These are phyloP conservation scores for Tolmerus cingulatus DNA, from an alignment of 2,888 invertebrate genomes.

Conservation along the genomic window DNA sequence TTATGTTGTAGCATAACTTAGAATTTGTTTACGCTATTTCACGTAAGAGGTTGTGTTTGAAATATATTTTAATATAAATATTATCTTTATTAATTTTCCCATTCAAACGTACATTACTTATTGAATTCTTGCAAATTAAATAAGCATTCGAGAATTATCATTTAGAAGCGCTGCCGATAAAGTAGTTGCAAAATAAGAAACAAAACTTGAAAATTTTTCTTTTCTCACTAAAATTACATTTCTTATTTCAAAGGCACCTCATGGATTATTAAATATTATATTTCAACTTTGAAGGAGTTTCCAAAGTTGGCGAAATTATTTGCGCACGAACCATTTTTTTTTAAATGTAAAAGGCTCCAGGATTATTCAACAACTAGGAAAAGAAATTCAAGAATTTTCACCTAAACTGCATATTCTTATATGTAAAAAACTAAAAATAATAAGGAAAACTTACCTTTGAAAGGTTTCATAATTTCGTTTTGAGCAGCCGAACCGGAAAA, in stretches of 20 bases:
- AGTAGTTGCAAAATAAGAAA: not conserved
- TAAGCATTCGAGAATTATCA: no score
- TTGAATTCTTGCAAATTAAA: no score
- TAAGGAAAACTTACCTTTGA: not conserved
- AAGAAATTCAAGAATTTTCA: no score
- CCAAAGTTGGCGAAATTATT: not conserved
- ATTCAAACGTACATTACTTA: no score
- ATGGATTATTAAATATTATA: not conserved
- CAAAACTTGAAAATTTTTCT: not conserved
- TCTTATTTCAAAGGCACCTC: not conserved
- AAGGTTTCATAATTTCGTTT: not conserved
- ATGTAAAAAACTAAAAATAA: not conserved
- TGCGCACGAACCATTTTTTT: not conserved
- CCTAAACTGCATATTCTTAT: not conserved
- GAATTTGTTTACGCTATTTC: no score
- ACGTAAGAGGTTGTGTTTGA: no score
- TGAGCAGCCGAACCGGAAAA: not conserved
- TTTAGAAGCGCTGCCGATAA: no score
- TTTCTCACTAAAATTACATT: not conserved
- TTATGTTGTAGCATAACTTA: no score
- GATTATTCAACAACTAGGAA: not conserved
- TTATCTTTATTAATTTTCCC: no score
- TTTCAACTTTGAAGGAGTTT: not conserved
- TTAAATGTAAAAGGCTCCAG: not conserved
- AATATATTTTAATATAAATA: no score